phyloP scores from a whole-genome alignment of 1,140 invertebrate species.

The Rhizoglyphus robini region DNA sequence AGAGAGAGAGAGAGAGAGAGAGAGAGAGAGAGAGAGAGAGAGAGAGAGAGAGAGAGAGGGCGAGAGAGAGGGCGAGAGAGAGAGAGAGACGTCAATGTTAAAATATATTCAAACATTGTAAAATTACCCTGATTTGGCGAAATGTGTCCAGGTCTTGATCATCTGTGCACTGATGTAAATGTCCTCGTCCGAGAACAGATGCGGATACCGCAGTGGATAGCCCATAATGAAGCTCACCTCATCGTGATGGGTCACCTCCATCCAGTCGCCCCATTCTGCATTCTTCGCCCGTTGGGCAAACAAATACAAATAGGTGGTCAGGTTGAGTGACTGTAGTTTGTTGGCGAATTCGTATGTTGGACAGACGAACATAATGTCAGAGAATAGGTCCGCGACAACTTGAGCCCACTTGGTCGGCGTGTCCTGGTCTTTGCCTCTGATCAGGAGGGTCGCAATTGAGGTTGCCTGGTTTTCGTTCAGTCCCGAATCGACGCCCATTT shows the following conservation, averaged over 20 bases:
- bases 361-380: constrained; percentile 32
- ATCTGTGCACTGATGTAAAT: constrained; percentile 62
- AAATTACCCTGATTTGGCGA: constrained; percentile 72
- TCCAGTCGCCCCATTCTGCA: constrained; percentile 87
- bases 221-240: constrained; percentile 91
- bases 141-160: constrained; percentile 90
- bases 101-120: constrained; percentile 29
- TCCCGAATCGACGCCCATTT: constrained; percentile 12
- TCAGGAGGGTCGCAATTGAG: constrained; percentile 1
- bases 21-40: not conserved
- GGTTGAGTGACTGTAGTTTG: constrained; percentile 2
- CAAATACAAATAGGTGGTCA: constrained; percentile 75
- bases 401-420: not conserved
- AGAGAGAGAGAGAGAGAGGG: not conserved
- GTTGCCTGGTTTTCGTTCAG: constrained; percentile 7
- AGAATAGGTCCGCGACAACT: constrained; percentile 72
- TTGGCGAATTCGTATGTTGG: constrained; percentile 16
- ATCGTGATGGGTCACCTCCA: constrained; percentile 86
- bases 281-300: constrained; percentile 70
- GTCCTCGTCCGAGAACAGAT: constrained; percentile 62
- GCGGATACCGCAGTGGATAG: constrained; percentile 66
- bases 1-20: not conserved
- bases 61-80: too few species aligned
- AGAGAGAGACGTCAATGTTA: not conserved
- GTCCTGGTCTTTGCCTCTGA: not conserved